Evolutionary conservation across 2,113 vertebrate species (phyloP), one percentile per base, ranked within the genome.

Genomic region (Ardeotis arabs): DNA sequence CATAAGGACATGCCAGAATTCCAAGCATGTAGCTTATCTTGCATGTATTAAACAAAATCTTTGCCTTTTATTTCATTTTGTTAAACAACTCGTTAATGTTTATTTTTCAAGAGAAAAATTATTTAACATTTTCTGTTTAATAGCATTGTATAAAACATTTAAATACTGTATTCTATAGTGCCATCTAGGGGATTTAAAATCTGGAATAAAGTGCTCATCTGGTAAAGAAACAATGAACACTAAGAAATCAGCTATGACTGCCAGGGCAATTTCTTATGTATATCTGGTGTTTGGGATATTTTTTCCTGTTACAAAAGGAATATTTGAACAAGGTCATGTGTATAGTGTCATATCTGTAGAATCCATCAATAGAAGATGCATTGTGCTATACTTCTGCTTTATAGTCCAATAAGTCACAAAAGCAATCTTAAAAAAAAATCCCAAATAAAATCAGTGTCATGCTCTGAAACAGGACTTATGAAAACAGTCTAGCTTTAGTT

Each of bases 111-210:
- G 29, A 94, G 87, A 89, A 95, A 96, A 96, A 96, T 85, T 67
- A 86, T 84, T 97, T 96, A 91, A 92, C 79, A 59, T 79, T 90
- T 73, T 80, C 95, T 93, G 79, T 87, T 96, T 89, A 97, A 70
- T 60, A 80, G 33, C 81, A 95, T 81, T 97, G 89, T 81, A 96
- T 72, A 95, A 97, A 93, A 80, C 78, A 91, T 82, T 96, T 97
- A 95, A 96, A 98, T 97, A 90, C 17, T 53, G 85, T 94, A 97
- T 98, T 98, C 98, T 98, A 91, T 97, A 98, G 96, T 97, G 98
- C 98, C 98, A 98, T 97, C 98, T 98, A 98, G 98, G 96, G 98
- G 98, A 97, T 96, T 95, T 97, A 78, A 92, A 90, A 89, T 47
- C 62, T 69, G 69, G 73, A 95, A 79, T 66, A 84, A 62, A 95